Conservation (phyloP, 2,113 vertebrate genomes). For the Fulmarus glacialis region DNA sequence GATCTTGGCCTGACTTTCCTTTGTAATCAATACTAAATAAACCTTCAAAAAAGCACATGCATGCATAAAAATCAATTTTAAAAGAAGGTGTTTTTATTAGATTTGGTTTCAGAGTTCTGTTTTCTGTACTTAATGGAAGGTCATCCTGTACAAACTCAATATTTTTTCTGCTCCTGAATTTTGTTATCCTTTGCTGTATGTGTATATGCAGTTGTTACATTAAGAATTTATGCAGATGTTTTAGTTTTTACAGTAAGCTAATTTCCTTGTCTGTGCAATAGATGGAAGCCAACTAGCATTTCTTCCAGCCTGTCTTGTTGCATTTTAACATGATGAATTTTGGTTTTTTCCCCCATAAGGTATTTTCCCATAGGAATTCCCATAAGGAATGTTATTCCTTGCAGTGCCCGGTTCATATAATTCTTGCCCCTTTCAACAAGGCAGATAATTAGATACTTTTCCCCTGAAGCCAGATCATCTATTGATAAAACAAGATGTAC, state of each 20-base stretch:
- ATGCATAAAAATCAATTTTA: neutral
- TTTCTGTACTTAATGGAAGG: slow-evolving; percentile 35
- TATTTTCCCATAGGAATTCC: slow-evolving; percentile 34
- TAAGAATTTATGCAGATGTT: slow-evolving; percentile 7
- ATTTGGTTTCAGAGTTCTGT: slow-evolving; percentile 31
- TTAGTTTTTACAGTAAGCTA: neutral
- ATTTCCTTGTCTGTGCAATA: neutral
- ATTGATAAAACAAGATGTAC: slow-evolving; percentile 9
- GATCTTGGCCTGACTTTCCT: neutral
- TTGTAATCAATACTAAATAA: slow-evolving; percentile 30
- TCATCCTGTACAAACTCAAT: neutral
- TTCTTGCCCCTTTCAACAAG: slow-evolving; percentile 3
- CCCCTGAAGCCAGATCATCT: slow-evolving; percentile 10
- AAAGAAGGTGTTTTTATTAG: slow-evolving; percentile 6
- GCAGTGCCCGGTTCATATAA: neutral
- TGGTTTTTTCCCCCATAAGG: neutral
- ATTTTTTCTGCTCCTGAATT: slow-evolving; percentile 35
- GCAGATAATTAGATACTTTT: neutral
- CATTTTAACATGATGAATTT: neutral
- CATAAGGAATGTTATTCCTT: neutral
- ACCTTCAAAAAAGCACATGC: neutral
- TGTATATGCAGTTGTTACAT: neutral
- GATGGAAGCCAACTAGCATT: neutral
- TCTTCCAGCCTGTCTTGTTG: neutral
- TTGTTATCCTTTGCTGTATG: slow-evolving; percentile 4